Conservation (phyloP, 1,140 invertebrate genomes). For the Macrocentrus cingulum region DNA sequence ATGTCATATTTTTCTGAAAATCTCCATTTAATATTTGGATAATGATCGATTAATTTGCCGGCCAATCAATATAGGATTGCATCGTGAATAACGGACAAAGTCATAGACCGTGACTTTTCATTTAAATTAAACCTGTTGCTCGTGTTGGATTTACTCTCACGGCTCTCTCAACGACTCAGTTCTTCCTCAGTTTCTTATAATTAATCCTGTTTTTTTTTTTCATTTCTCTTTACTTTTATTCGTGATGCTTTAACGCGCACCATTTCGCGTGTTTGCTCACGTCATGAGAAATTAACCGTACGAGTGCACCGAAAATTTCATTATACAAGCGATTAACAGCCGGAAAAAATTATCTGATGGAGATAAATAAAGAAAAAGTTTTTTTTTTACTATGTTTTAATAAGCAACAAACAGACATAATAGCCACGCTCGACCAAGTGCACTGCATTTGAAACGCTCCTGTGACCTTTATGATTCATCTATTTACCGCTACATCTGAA, state of each 20-base stretch:
- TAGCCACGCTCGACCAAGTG: slow-evolving; percentile 17
- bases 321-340: too few species aligned
- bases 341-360: too few species aligned
- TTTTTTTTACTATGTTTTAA: too few species aligned
- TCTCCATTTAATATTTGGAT: too few species aligned
- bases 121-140: slow-evolving; percentile 19
- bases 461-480: slow-evolving; percentile 25
- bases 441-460: slow-evolving; percentile 24
- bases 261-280: slow-evolving; percentile 1
- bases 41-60: not conserved
- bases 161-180: slow-evolving; percentile 7
- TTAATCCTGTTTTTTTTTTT: not conserved
- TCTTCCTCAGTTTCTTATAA: not conserved
- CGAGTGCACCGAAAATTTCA: not conserved
- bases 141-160: slow-evolving; percentile 17
- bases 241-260: not conserved
- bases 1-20: too few species aligned
- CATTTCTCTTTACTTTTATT: not conserved
- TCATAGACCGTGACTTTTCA: slow-evolving; percentile 20
- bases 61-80: not conserved
- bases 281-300: slow-evolving; percentile 1
- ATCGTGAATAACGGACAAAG: slow-evolving; percentile 14
- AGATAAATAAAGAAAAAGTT: too few species aligned
- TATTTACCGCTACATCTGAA: slow-evolving; percentile 24
- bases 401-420: too few species aligned